Base-by-base conservation (phyloP, 2,888 invertebrate species). In the Eupithecia dodoneata region DNA sequence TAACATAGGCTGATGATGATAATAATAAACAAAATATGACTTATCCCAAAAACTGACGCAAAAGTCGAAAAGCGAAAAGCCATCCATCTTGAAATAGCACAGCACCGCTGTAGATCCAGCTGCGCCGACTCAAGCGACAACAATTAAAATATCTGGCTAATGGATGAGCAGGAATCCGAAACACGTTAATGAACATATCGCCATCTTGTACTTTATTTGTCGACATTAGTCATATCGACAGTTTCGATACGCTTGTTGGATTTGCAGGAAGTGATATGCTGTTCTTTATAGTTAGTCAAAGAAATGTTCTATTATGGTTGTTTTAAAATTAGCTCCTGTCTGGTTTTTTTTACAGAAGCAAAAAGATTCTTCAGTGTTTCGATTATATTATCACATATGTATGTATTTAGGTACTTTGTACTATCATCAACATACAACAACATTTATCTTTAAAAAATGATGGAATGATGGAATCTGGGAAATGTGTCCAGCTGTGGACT, bases 71-170 rank as follows among this genome's bases (percentile, higher is more conserved):
- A 70, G 70, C 70, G 47, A 85, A 90, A 91, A 93, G 92, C 91
- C 92, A 94, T 94, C 93, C 94, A 93, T 94, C 93, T 92, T 88
- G 87, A 94, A 94, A 94, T 94, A 95, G 90, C 90, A 81, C 90
- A 15, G 15, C 66, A 66, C 77, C 89, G 92, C 88, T 91, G 93
- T 93, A 91, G 93, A 91, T 89, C 90, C 94, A 95, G 94, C 92
- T 95, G 94, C 91, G 80, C 91, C 89, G 87, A 90, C 92, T 94
- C 94, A 91, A 83, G 83, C 85, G 89, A 88, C 91, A 81, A 94
- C 94, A 94, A 95, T 94, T 94, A 95, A 94, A 94, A 95, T 94
- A 94, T 94, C 94, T 88, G 89, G 87, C 94, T 95, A 95, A 95
- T 95, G 94, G 94, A 94, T 88, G 91, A 83, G 85, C 84, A 86